phyloP scores from a whole-genome alignment of 1,140 invertebrate genomes.

The Pteromalus puparum region DNA sequence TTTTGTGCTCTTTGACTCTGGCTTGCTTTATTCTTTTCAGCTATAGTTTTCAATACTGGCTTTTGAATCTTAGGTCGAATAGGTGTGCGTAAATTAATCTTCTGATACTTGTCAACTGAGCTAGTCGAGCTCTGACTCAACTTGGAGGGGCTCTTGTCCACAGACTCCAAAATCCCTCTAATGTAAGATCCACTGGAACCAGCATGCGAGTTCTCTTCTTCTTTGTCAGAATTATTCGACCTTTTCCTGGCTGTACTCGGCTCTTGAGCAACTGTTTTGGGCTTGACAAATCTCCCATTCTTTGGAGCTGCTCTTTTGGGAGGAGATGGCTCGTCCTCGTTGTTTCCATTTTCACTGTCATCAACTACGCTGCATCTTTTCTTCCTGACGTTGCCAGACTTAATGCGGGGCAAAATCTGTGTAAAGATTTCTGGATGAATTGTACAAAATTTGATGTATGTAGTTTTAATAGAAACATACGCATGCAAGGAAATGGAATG shows the following conservation, averaged over 20 bases:
- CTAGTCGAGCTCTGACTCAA: conserved; percentile 37
- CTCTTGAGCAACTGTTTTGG: neutral
- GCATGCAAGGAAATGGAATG: no score
- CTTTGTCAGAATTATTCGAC: neutral
- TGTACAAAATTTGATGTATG: no score
- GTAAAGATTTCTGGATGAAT: no score
- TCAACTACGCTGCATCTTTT: conserved; percentile 20
- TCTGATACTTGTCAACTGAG: conserved; percentile 30
- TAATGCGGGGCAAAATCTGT: neutral
- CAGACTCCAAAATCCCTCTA: conserved; percentile 7
- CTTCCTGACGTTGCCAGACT: neutral
- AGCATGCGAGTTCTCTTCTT: conserved; percentile 2
- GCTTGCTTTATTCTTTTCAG: neutral
- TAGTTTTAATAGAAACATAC: no score
- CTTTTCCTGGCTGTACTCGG: neutral
- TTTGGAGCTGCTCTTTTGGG: neutral
- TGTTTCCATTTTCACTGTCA: neutral
- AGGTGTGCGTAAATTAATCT: conserved; percentile 33
- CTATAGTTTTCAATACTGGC: neutral
- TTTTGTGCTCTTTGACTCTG: neutral
- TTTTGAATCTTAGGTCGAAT: conserved; percentile 5
- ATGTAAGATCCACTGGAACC: conserved; percentile 10
- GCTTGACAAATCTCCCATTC: neutral
- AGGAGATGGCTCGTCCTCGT: neutral
- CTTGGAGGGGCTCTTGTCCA: conserved; percentile 50